Conservation (phyloP, 2,888 invertebrate species). For the Blera fallax region DNA sequence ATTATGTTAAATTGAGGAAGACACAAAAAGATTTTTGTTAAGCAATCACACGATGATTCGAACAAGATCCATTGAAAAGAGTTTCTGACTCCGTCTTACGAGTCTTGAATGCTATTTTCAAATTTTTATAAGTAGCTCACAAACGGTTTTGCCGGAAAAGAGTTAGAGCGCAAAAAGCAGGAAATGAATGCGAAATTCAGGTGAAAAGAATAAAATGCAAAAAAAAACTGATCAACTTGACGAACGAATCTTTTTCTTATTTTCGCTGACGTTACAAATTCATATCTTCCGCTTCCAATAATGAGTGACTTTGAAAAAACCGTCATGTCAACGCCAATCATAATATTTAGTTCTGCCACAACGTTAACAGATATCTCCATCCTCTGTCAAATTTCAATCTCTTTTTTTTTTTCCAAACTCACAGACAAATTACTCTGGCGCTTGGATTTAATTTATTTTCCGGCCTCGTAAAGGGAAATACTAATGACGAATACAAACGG, state of each 20-base stretch:
- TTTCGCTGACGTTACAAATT: too few species aligned
- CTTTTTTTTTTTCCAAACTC: neutral
- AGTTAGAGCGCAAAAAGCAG: too few species aligned
- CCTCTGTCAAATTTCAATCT: constrained; percentile 30
- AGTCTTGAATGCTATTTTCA: too few species aligned
- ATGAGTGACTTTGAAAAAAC: neutral
- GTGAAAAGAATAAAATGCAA: neutral
- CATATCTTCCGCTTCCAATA: neutral
- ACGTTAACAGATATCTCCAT: constrained; percentile 22
- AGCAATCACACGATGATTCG: too few species aligned
- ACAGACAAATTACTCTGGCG: constrained; percentile 63
- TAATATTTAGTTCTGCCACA: constrained; percentile 29
- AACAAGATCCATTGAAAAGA: too few species aligned
- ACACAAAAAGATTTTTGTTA: too few species aligned
- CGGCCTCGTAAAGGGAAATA: constrained; percentile 8
- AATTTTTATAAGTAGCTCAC: too few species aligned
- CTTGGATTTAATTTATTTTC: constrained; percentile 49
- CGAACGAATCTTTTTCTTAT: too few species aligned
- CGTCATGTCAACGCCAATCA: constrained; percentile 60
- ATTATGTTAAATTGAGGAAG: too few species aligned
- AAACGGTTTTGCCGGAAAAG: too few species aligned
- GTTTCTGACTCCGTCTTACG: too few species aligned
- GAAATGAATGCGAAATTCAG: too few species aligned
- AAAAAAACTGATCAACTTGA: neutral
- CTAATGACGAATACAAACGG: neutral